Percentiles rank a stretch among this genome's conserved stretches.
Evolutionary conservation across 1,140 invertebrate species (phyloP).

Genomic region (Scaptomyza graminum): DNA sequence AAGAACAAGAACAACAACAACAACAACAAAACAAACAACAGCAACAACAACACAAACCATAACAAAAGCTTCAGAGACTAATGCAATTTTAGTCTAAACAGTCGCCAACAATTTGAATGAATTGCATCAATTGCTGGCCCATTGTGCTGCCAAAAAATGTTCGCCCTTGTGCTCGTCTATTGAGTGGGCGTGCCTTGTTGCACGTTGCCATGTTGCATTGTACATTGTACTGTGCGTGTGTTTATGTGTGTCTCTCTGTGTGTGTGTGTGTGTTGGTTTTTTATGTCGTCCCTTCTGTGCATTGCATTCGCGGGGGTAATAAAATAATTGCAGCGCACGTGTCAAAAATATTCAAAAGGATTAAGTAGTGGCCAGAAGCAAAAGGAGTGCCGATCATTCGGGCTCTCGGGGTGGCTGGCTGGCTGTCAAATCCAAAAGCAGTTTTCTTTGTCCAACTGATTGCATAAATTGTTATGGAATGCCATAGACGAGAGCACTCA

Average conservation of each 20-base stretch:
- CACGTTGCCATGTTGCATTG: slow-evolving; percentile 39
- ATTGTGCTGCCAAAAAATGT: slow-evolving; percentile 52
- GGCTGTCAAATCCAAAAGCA: slow-evolving; percentile 36
- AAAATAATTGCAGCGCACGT: slow-evolving; percentile 83
- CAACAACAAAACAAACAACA: slow-evolving; percentile 34
- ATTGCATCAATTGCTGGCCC: slow-evolving; percentile 80
- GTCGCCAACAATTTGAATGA: slow-evolving; percentile 79
- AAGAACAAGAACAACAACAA: slow-evolving; percentile 25
- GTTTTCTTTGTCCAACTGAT: slow-evolving; percentile 70
- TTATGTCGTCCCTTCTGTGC: slow-evolving; percentile 17
- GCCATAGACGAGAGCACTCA: slow-evolving; percentile 43
- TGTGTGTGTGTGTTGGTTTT: slow-evolving; percentile 10
- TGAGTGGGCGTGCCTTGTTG: slow-evolving; percentile 66
- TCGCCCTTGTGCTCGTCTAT: slow-evolving; percentile 44
- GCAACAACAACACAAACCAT: slow-evolving; percentile 6
- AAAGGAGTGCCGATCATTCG: background rate
- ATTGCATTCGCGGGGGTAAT: slow-evolving; percentile 64
- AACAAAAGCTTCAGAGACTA: slow-evolving; percentile 68
- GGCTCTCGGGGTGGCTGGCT: slow-evolving; percentile 10
- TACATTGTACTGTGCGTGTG: slow-evolving; percentile 6
- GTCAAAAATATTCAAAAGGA: slow-evolving; percentile 83
- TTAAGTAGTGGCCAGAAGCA: slow-evolving; percentile 57
- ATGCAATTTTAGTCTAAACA: slow-evolving; percentile 82
- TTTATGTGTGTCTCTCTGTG: background rate
- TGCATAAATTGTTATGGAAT: slow-evolving; percentile 81